Base-by-base conservation (phyloP, 2,113 vertebrate genomes). In the Corythoichthys intestinalis region DNA sequence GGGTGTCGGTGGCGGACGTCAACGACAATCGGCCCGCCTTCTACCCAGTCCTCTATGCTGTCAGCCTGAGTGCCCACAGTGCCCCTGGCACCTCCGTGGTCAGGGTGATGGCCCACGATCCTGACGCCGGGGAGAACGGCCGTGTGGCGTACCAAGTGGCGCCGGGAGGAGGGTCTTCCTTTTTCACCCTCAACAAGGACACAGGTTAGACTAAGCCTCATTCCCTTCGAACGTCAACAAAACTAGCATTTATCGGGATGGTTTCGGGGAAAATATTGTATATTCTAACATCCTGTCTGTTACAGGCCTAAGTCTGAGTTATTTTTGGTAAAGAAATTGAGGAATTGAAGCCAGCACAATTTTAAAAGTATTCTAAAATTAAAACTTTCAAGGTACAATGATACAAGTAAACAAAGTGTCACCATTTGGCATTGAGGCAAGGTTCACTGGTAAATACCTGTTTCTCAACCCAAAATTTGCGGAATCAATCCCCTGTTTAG, bases 1-100 rank as follows among this genome's bases (percentile, higher is more conserved):
- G 93, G 67, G 94, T 99, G 46, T 93, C 90, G 14, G 86, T 99
- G 78, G 92, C 92, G 65, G 97, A 99, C 38, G 91, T 96, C 4
- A 99, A 98, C 6, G 96, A 98, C 90, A 99, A 98, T 80, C 89
- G 89, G 2, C 96, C 96, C 0, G 90, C 90, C 59, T 99, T 99
- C 74, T 99, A 99, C 75, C 97, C 97, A 0, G 74, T 94, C 70
- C 91, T 94, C 68, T 99, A 99, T 34, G 94, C 94, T 0, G 93
- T 94, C 79, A 98, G 96, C 78, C 90, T 99, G 71, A 98, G 96
- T 73, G 92, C 94, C 0, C 95, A 97, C 74, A 98, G 96, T 60
- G 87, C 93, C 67, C 96, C 95, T 0, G 97, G 96, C 3, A 97
- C 96, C 0, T 94, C 95, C 0, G 93, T 99, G 9, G 87, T 96